A percentile compares a stretch with the other conserved stretches of the same genome.
These are phyloP conservation scores for Hydrolagus colliei DNA, from an alignment of 2,797 vertebrate genomes.

Conservation along the genomic window DNA sequence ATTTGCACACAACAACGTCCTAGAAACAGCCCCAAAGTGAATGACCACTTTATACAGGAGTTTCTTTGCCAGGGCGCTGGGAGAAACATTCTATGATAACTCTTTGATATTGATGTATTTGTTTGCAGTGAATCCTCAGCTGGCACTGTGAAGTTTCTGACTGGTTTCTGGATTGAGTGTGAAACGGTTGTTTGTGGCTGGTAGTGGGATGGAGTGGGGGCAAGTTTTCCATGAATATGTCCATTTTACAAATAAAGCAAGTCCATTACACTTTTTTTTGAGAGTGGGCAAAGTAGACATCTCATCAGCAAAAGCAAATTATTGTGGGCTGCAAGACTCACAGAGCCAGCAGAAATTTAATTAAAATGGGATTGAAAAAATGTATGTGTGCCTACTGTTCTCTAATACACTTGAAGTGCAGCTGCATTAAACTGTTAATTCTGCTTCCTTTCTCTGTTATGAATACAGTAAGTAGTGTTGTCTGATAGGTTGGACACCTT, in stretches of 20 bases:
- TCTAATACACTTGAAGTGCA: not conserved
- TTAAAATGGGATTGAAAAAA: not conserved
- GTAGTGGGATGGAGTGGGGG: not conserved
- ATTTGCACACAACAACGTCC: too few species aligned
- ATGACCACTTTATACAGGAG: too few species aligned
- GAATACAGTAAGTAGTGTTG: not conserved
- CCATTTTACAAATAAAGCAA: not conserved
- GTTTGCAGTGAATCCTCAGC: too few species aligned
- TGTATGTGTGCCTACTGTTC: not conserved
- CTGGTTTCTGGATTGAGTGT: not conserved
- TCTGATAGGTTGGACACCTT: not conserved
- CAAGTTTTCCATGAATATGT: not conserved
- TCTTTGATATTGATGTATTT: too few species aligned
- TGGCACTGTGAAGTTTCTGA: too few species aligned
- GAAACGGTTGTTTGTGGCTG: not conserved
- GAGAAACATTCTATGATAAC: too few species aligned
- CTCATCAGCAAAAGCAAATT: not conserved
- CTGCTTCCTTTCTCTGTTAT: not conserved
- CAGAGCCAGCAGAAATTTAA: not conserved
- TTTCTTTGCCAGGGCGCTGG: too few species aligned
- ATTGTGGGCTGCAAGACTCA: not conserved
- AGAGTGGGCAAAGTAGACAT: too few species aligned
- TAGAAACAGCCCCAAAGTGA: too few species aligned
- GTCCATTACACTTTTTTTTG: not conserved
- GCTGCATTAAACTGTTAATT: not conserved